Evolutionary conservation across 2,797 vertebrate genomes (phyloP).

Genomic region (Paguma larvata): DNA sequence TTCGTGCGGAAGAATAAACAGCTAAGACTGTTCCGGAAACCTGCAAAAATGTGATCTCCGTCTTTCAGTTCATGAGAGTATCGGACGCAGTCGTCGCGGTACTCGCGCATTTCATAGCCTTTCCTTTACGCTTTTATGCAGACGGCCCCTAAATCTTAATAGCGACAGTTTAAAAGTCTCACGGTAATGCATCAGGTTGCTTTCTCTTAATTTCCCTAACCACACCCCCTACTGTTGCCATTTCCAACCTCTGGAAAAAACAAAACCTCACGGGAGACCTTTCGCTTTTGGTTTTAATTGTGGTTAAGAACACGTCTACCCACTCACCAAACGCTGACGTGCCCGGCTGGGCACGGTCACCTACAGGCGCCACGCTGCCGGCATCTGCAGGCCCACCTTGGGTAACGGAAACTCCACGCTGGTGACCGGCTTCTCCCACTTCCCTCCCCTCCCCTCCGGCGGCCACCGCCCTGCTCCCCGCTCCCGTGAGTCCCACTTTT

Average conservation of each 20-base stretch:
- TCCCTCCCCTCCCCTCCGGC: not conserved
- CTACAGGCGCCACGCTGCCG: accelerated
- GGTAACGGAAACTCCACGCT: accelerated
- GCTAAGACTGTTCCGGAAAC: not conserved
- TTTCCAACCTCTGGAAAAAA: not conserved
- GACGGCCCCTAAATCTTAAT: not conserved
- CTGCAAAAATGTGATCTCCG: not conserved
- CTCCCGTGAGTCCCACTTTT: not conserved
- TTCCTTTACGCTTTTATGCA: not conserved
- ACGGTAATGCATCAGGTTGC: not conserved
- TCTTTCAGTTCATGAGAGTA: not conserved
- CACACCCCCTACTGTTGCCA: not conserved
- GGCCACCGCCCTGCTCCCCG: not conserved
- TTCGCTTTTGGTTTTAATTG: not conserved
- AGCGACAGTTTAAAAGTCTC: not conserved
- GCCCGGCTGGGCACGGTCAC: accelerated
- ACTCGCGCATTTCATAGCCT: accelerated
- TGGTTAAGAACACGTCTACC: not conserved
- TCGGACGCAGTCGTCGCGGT: no score
- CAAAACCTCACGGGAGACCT: not conserved
- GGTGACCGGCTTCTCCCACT: no score
- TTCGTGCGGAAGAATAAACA: not conserved
- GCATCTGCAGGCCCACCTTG: accelerated
- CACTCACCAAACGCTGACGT: not conserved
- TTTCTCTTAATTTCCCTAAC: not conserved